Evolutionary conservation across 2,113 vertebrate species (phyloP).

Genomic region (Ramphastos sulfuratus): DNA sequence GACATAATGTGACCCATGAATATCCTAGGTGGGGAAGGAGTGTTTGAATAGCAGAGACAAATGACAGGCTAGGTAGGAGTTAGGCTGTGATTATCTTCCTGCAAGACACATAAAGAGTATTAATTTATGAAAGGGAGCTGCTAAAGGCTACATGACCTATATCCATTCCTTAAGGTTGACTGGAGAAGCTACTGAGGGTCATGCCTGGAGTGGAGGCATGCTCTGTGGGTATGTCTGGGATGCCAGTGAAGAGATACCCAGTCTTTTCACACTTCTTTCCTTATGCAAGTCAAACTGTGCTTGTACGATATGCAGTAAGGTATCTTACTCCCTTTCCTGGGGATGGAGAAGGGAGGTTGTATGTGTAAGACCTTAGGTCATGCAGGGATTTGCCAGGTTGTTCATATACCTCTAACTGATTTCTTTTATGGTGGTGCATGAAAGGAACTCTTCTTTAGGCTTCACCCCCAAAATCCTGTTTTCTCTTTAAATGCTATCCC

Average conservation of each 20-base stretch:
- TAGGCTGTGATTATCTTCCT: slow-evolving; percentile 15
- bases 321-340: neutral
- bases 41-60: slow-evolving; percentile 1
- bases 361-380: neutral
- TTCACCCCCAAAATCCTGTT: neutral
- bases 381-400: neutral
- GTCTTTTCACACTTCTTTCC: neutral
- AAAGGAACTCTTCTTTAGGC: neutral
- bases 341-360: fast-evolving
- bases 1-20: neutral
- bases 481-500: neutral
- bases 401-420: neutral
- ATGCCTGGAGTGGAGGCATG: neutral
- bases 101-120: neutral
- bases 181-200: neutral
- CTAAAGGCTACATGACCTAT: neutral
- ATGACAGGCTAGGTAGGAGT: neutral
- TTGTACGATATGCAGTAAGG: neutral
- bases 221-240: neutral
- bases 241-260: neutral
- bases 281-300: fast-evolving
- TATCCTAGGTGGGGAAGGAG: slow-evolving; percentile 2
- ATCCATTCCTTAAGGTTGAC: neutral
- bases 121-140: slow-evolving; percentile 33
- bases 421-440: fast-evolving